These are phyloP conservation scores for Orchestia grillus DNA, from an alignment of 1,140 invertebrate species.

Conservation along the genomic window DNA sequence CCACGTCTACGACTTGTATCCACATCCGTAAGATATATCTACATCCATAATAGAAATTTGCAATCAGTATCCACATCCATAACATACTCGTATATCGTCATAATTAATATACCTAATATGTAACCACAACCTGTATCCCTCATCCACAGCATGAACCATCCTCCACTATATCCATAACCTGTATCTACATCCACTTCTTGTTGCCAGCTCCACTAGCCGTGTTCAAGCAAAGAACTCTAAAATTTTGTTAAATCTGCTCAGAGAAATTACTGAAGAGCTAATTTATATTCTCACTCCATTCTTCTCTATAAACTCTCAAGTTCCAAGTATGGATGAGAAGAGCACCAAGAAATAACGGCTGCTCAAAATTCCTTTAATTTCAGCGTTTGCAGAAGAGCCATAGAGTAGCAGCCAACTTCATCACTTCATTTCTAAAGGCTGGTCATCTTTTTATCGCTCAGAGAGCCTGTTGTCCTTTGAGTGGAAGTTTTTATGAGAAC, in stretches of 20 bases:
- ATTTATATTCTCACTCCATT: background rate
- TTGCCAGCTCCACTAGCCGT: background rate
- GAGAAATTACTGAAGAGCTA: background rate
- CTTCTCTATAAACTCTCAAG: background rate
- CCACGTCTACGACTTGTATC: background rate
- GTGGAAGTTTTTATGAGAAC: constrained; percentile 9
- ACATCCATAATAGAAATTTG: too few relatives aligned
- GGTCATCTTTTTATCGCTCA: constrained; percentile 7
- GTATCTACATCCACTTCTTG: background rate
- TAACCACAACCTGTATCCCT: too few relatives aligned
- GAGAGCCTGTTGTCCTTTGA: constrained; percentile 25
- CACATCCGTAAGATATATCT: background rate
- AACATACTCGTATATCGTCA: too few relatives aligned
- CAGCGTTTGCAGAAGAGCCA: background rate
- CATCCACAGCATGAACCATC: background rate
- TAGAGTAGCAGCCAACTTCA: constrained; percentile 13
- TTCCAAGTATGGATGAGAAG: background rate
- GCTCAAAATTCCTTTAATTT: background rate
- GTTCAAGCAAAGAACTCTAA: background rate
- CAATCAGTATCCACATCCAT: too few relatives aligned
- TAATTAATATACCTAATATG: too few relatives aligned
- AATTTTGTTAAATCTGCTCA: background rate
- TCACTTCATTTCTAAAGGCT: background rate
- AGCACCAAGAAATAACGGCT: background rate
- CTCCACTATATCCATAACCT: background rate